phyloP scores from a whole-genome alignment of 2,888 invertebrate species.

The Parascotia fuliginaria region DNA sequence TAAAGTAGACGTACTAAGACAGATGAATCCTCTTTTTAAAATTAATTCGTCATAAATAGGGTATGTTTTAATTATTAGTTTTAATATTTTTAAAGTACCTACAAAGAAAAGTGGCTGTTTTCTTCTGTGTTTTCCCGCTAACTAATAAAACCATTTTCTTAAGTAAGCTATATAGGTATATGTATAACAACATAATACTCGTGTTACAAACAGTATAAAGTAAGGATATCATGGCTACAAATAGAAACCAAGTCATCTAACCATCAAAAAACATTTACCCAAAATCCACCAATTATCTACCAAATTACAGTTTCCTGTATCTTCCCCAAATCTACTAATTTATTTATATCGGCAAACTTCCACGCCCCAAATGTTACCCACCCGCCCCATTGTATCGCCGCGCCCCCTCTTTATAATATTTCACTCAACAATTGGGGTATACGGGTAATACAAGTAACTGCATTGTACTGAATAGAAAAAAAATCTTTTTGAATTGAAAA shows the following conservation, averaged over 20 bases:
- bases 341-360: slow-evolving; percentile 43
- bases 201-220: too few relatives aligned
- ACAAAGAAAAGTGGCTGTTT: too few relatives aligned
- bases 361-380: slow-evolving; percentile 32
- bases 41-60: too few relatives aligned
- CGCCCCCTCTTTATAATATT: slow-evolving; percentile 47
- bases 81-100: too few relatives aligned
- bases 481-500: slow-evolving; percentile 7
- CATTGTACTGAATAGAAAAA: slow-evolving; percentile 48
- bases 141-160: too few relatives aligned
- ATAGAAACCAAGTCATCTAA: background rate
- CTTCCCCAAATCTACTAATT: slow-evolving; percentile 27
- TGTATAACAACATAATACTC: too few relatives aligned
- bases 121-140: too few relatives aligned
- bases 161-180: too few relatives aligned
- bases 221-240: too few relatives aligned
- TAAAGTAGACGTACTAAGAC: too few relatives aligned
- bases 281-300: background rate
- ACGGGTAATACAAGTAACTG: slow-evolving; percentile 47
- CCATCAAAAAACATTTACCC: background rate
- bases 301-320: slow-evolving; percentile 27
- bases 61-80: too few relatives aligned
- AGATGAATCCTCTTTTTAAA: too few relatives aligned
- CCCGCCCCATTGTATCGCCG: slow-evolving; percentile 29
- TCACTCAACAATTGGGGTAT: slow-evolving; percentile 43